These are phyloP conservation scores for Alectura lathami DNA, from an alignment of 2,113 vertebrate species.

Conservation along the genomic window DNA sequence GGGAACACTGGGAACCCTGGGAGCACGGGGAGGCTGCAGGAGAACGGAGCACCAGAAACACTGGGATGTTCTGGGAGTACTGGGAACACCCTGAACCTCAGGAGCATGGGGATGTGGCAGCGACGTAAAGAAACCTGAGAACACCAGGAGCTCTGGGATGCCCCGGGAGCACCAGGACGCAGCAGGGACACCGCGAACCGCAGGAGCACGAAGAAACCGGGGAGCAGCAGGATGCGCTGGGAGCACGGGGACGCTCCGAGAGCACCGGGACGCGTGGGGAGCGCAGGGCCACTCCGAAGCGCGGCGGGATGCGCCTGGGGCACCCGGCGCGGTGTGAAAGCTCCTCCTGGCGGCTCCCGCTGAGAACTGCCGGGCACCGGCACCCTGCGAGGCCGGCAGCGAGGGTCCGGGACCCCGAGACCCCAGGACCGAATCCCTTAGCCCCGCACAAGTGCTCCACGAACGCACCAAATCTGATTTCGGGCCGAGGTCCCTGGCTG, in stretches of 20 bases:
- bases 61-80: background rate
- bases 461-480: conserved; percentile 37
- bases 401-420: background rate
- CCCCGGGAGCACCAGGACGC: background rate
- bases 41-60: background rate
- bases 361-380: conserved; percentile 9
- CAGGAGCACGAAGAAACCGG: background rate
- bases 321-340: conserved; percentile 23
- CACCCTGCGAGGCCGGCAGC: no score
- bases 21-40: background rate
- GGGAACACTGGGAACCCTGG: no score
- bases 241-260: no score
- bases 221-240: background rate
- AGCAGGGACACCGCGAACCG: background rate
- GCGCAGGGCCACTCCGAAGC: no score
- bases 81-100: background rate
- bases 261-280: background rate
- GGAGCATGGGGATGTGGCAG: no score
- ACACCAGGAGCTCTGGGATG: no score
- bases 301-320: background rate
- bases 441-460: no score
- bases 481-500: background rate
- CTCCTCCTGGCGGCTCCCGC: conserved; percentile 61
- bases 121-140: no score
- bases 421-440: rapidly evolving